phyloP scores from a whole-genome alignment of 2,797 vertebrate genomes.

The Brotula barbata region DNA sequence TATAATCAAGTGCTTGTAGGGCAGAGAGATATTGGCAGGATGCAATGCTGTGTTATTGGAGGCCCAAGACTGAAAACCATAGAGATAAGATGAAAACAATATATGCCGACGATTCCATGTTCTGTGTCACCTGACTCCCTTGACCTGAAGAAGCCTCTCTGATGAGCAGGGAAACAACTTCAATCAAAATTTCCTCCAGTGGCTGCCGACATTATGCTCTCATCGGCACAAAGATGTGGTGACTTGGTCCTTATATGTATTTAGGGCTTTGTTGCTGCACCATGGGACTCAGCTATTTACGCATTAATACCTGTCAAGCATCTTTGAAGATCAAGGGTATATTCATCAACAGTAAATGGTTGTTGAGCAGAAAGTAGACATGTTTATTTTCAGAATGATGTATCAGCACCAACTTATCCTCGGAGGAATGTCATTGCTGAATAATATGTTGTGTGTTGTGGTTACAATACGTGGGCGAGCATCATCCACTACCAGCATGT shows the following conservation, averaged over 20 bases:
- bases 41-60: too few species aligned
- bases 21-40: too few species aligned
- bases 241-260: background rate
- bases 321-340: constrained; percentile 17
- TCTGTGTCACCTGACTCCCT: too few species aligned
- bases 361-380: constrained; percentile 1
- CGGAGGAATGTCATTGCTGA: constrained; percentile 39
- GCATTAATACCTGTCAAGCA: background rate
- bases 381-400: constrained; percentile 23
- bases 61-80: too few species aligned
- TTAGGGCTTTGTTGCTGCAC: background rate
- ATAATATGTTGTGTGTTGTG: constrained; percentile 18
- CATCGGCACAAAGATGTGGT: too few species aligned
- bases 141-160: too few species aligned
- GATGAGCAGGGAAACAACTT: too few species aligned
- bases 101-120: too few species aligned
- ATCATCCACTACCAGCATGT: constrained; percentile 49
- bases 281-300: background rate
- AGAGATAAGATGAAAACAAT: too few species aligned
- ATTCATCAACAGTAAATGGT: constrained; percentile 1
- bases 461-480: constrained; percentile 49
- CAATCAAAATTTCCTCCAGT: too few species aligned
- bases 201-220: too few species aligned
- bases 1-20: too few species aligned
- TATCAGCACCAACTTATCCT: constrained; percentile 17